Evolutionary conservation across 2,797 vertebrate species (phyloP).

Genomic region (Tenualosa ilisha): DNA sequence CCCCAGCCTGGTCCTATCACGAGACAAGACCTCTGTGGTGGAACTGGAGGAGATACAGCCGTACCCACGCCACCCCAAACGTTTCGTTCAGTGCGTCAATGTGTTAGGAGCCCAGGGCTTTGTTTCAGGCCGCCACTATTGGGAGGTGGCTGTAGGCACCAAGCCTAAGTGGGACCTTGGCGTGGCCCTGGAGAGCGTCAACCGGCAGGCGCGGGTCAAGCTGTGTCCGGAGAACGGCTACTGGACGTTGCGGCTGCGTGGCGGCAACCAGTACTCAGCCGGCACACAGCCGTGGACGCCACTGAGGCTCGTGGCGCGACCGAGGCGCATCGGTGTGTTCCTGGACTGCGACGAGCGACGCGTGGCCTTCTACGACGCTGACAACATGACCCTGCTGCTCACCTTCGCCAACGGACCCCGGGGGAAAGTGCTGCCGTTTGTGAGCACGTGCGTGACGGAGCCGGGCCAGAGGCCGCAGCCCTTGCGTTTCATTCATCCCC

Average conservation of each 20-base stretch:
- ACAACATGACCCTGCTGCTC: slow-evolving; percentile 80
- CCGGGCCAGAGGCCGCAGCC: slow-evolving; percentile 68
- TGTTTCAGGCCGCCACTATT: slow-evolving; percentile 77
- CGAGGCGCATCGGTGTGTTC: slow-evolving; percentile 75
- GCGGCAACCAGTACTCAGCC: slow-evolving; percentile 73
- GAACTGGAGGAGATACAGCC: slow-evolving; percentile 63
- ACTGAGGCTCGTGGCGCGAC: slow-evolving; percentile 58
- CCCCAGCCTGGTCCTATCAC: slow-evolving; percentile 78
- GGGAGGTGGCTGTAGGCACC: slow-evolving; percentile 84
- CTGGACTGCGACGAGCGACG: slow-evolving; percentile 77
- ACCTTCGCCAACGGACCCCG: slow-evolving; percentile 72
- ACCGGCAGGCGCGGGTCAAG: slow-evolving; percentile 74
- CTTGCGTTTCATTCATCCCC: slow-evolving; percentile 77
- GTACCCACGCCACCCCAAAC: slow-evolving; percentile 59
- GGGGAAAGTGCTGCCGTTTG: slow-evolving; percentile 79
- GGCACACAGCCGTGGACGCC: slow-evolving; percentile 78
- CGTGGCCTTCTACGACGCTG: slow-evolving; percentile 80
- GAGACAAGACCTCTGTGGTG: slow-evolving; percentile 73
- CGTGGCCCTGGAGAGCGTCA: slow-evolving; percentile 74
- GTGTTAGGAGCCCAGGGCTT: slow-evolving; percentile 76
- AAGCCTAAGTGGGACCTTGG: slow-evolving; percentile 88
- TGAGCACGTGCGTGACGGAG: slow-evolving; percentile 83
- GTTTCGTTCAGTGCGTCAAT: slow-evolving; percentile 83
- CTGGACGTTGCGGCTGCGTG: slow-evolving; percentile 83
- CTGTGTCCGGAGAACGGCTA: slow-evolving; percentile 81